Evolutionary conservation across 1,140 invertebrate genomes (phyloP), one percentile per base, ranked within the genome.

Genomic region (Aphaenogaster ashmeadi): DNA sequence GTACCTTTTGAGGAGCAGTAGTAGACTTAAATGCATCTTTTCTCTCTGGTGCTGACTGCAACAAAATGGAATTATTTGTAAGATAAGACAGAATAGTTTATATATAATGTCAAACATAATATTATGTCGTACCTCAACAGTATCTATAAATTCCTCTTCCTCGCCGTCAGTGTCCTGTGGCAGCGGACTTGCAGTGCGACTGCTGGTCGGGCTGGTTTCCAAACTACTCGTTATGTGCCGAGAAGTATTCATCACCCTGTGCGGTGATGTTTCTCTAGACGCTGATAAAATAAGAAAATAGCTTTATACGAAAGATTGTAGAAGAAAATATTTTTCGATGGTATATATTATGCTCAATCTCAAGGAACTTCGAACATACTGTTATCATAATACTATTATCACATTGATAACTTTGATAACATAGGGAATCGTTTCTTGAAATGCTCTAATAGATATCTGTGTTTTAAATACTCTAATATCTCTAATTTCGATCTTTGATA

Each of bases 61-160:
- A 87, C 38, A 44, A 79, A 50, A 77, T 60, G 0, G 44, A 38
- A 27, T 81, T 83, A 33, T 81, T 71, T 2, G 1, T 33, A 15
- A 64, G 2, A 54, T 58, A 8, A 81, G 27, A 74, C 9, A 11
- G n/a, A 67, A 21, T 7, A 15, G n/a, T 41, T 52, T 1, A 18
- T 3, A 18, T 79, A 18, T 79, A 36, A 79, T 21, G 0, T 6
- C 5, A 33, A n/a, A 58, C 44, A 21, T 75, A 62, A 75, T 56
- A 56, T 41, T 8, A 50, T 60, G 44, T 44, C 94, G 95, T 92
- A 97, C 96, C 92, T 98, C 97, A 72, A 97, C 96, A 27, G 97
- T 97, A 94, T 98, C 97, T 85, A 97, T 97, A 94, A 97, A 98
- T 94, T 97, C 97, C 91, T 98, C 97, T 90, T 96, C 96, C 87